Conservation (phyloP, 2,113 vertebrate genomes). For the Proterorhinus semilunaris region DNA sequence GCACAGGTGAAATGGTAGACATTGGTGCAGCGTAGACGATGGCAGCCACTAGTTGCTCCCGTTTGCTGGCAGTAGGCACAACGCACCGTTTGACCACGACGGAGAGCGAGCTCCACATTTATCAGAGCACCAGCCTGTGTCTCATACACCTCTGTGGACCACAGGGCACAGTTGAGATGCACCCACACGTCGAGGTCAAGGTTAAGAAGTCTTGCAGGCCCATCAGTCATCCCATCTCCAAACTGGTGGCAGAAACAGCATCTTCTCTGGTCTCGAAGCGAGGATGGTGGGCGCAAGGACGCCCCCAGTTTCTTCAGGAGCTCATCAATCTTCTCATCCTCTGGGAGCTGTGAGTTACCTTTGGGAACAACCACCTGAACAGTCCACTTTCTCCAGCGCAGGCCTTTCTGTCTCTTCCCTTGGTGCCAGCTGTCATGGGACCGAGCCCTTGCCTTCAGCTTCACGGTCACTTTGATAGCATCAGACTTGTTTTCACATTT, state of each 20-base stretch:
- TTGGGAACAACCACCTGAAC: constrained; percentile 86
- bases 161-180: constrained; percentile 96
- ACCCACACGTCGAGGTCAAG: constrained; percentile 96
- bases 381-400: constrained; percentile 96
- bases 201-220: constrained; percentile 93
- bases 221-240: constrained; percentile 91
- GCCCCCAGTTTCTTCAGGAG: constrained; percentile 87
- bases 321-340: constrained; percentile 90
- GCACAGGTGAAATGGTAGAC: constrained; percentile 98
- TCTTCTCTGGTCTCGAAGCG: constrained; percentile 85
- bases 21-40: constrained; percentile 95
- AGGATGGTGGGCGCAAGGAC: constrained; percentile 84
- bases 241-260: constrained; percentile 98
- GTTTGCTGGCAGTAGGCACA: constrained; percentile 93
- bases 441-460: constrained; percentile 86
- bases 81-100: constrained; percentile 87
- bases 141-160: constrained; percentile 98
- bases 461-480: constrained; percentile 91
- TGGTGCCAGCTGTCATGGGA: constrained; percentile 79
- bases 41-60: constrained; percentile 94
- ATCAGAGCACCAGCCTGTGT: constrained; percentile 98
- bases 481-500: constrained; percentile 84
- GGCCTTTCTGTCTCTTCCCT: constrained; percentile 88
- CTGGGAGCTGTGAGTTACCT: constrained; percentile 82
- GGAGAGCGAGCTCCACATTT: constrained; percentile 91